phyloP scores from a whole-genome alignment of 2,888 invertebrate genomes.

The Melanchra persicariae region DNA sequence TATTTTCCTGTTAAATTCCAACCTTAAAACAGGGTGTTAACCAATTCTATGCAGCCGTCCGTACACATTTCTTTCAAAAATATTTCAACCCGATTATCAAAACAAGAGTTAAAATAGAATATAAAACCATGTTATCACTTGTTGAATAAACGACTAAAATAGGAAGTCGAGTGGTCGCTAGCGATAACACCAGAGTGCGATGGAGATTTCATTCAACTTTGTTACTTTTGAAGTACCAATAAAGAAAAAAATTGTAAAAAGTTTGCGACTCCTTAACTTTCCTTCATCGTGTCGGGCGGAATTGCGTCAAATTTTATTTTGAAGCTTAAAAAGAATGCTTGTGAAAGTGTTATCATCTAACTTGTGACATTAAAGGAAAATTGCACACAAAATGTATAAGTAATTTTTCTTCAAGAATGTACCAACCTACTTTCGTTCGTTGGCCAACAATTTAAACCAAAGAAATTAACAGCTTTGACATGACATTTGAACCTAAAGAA shows the following conservation, averaged over 20 bases:
- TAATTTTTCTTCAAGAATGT: background rate
- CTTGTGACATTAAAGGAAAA: background rate
- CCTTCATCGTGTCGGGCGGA: background rate
- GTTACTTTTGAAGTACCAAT: slow-evolving; percentile 21
- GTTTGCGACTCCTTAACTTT: slow-evolving; percentile 30
- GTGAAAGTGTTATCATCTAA: slow-evolving; percentile 15
- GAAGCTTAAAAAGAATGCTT: background rate
- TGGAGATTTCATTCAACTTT: slow-evolving; percentile 25
- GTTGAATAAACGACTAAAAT: slow-evolving; percentile 1
- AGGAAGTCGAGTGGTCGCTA: background rate
- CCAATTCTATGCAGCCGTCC: too few relatives aligned
- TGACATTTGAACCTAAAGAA: background rate
- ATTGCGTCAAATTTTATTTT: slow-evolving; percentile 11
- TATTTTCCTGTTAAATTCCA: background rate
- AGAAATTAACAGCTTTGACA: background rate
- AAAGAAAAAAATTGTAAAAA: slow-evolving; percentile 20
- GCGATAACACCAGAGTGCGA: background rate
- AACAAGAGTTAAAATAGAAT: background rate
- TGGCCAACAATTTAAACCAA: too few relatives aligned
- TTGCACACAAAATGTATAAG: background rate
- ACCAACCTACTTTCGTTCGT: too few relatives aligned
- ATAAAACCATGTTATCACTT: background rate
- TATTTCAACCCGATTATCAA: background rate
- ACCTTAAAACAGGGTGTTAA: background rate
- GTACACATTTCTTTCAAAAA: too few relatives aligned